Conservation (phyloP, 2,113 vertebrate genomes). For the Oenanthe oenanthe region DNA sequence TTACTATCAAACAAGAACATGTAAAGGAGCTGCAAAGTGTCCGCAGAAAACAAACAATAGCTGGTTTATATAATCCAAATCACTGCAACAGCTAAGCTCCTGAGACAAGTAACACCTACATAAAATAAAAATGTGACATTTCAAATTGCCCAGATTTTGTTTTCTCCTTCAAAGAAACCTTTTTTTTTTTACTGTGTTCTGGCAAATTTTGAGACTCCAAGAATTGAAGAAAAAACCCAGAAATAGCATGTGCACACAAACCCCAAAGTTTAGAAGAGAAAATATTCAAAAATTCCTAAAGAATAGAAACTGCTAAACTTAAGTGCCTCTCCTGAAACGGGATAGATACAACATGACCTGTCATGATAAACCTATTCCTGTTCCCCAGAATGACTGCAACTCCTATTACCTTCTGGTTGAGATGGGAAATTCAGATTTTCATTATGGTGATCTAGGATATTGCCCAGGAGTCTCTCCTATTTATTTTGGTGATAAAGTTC, state of each 20-base stretch:
- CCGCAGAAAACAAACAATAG: conserved; percentile 27
- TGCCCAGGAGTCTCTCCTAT: neutral
- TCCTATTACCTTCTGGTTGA: neutral
- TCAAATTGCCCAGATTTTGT: neutral
- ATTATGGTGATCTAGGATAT: neutral
- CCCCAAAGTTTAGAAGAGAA: neutral
- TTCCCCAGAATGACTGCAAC: neutral
- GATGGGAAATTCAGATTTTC: neutral
- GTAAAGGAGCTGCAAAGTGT: neutral
- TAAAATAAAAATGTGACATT: conserved; percentile 1
- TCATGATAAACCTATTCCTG: neutral
- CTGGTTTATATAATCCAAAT: neutral
- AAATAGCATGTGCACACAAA: neutral
- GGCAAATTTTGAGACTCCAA: neutral
- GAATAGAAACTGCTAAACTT: neutral
- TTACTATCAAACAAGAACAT: neutral
- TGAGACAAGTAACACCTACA: neutral
- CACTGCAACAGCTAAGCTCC: neutral
- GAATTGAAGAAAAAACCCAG: neutral
- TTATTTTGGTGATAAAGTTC: neutral
- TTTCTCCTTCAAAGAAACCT: neutral
- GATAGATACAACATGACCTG: neutral
- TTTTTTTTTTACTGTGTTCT: neutral
- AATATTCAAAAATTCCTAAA: neutral
- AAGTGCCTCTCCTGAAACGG: neutral